Percentiles rank a stretch among this genome's conserved stretches.
Conservation (phyloP, 2,888 invertebrate genomes). For the Sphaeridia pumilis region DNA sequence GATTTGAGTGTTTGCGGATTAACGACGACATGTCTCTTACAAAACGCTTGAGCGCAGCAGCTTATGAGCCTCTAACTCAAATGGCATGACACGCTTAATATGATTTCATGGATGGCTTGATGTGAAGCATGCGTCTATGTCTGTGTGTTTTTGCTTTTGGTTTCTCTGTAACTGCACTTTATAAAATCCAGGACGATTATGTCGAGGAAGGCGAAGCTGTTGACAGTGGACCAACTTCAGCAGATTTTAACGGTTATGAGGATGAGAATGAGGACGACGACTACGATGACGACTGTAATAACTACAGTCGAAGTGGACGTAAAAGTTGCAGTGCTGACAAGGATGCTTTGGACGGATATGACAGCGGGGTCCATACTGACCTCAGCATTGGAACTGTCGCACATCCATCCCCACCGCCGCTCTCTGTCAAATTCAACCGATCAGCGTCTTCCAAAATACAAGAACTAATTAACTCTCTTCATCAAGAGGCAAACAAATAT, state of each 20-base stretch:
- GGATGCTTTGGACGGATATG: constrained; percentile 27
- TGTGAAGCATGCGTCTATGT: no score
- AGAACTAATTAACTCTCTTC: constrained; percentile 32
- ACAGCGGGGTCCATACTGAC: constrained; percentile 33
- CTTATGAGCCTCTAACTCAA: no score
- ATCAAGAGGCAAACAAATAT: constrained; percentile 34
- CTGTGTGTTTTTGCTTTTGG: no score
- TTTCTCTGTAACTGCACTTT: no score
- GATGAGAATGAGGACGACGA: constrained; percentile 16
- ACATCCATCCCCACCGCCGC: constrained; percentile 27
- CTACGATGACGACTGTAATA: constrained; percentile 23
- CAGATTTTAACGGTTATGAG: constrained; percentile 15
- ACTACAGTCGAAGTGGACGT: constrained; percentile 21
- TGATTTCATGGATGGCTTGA: no score
- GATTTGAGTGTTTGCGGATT: no score
- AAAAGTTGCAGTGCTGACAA: constrained; percentile 12
- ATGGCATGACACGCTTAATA: no score
- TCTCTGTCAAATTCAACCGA: constrained; percentile 17
- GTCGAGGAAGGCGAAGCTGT: constrained; percentile 18
- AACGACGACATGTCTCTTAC: no score
- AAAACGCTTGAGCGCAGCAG: no score
- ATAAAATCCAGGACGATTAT: constrained; percentile 11
- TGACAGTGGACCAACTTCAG: constrained; percentile 17
- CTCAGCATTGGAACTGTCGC: constrained; percentile 30
- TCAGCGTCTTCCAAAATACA: constrained; percentile 34